phyloP scores from a whole-genome alignment of 2,113 vertebrate species.

The Brachypteracias leptosomus region DNA sequence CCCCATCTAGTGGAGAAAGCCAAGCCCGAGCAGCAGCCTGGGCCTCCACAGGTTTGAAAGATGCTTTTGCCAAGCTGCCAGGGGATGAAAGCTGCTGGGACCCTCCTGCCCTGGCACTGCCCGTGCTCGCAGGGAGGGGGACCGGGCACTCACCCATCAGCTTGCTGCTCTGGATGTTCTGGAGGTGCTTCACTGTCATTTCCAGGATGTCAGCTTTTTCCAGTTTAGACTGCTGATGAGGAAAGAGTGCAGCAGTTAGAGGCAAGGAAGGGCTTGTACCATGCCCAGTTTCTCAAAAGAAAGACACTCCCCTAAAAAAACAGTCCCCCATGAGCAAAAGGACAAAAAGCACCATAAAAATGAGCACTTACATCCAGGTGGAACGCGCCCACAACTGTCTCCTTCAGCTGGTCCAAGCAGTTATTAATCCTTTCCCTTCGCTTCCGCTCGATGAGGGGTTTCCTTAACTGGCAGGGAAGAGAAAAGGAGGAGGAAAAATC shows the following conservation, averaged over 20 bases:
- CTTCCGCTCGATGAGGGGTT: slow-evolving; percentile 90
- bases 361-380: slow-evolving; percentile 84
- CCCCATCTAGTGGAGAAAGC: slow-evolving; percentile 52
- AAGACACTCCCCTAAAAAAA: neutral
- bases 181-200: slow-evolving; percentile 92
- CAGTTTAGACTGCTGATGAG: slow-evolving; percentile 86
- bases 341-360: neutral
- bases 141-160: slow-evolving; percentile 73
- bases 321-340: neutral
- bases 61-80: neutral
- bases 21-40: neutral
- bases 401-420: slow-evolving; percentile 89
- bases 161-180: slow-evolving; percentile 85
- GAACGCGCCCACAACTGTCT: slow-evolving; percentile 84
- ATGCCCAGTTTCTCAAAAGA: neutral
- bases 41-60: too few species aligned
- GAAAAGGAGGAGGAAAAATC: neutral
- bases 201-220: slow-evolving; percentile 92
- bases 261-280: neutral
- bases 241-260: neutral
- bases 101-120: neutral
- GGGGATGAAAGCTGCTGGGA: fast-evolving
- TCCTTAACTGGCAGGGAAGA: slow-evolving; percentile 77
- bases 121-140: fast-evolving
- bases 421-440: slow-evolving; percentile 89